Percentiles rank a stretch among this genome's conserved stretches.
phyloP scores from a whole-genome alignment of 2,113 vertebrate species.

The Psephotus haematonotus region DNA sequence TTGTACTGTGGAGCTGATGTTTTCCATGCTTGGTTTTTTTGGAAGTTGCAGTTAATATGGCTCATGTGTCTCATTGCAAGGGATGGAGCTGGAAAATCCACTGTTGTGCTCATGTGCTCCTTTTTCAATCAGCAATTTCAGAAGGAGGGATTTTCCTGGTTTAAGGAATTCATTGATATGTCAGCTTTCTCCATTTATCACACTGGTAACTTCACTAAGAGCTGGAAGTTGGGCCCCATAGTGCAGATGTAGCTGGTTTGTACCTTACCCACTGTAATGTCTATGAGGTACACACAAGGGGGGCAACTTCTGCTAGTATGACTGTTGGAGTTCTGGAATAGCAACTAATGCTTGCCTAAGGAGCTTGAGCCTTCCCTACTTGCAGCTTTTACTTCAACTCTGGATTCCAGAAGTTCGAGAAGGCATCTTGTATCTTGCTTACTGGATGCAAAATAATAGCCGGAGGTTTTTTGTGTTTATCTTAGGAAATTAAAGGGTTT shows the following conservation, averaged over 20 bases:
- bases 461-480: neutral
- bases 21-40: neutral
- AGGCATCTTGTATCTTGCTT: neutral
- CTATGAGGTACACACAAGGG: neutral
- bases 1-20: slow-evolving; percentile 7
- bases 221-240: neutral
- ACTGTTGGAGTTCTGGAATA: neutral
- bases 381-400: neutral
- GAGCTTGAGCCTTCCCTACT: neutral
- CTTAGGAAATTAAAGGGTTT: neutral
- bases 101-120: neutral
- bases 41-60: slow-evolving; percentile 12
- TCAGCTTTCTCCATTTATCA: neutral
- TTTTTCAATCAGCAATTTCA: neutral
- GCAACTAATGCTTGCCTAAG: neutral
- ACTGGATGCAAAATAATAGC: neutral
- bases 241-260: neutral
- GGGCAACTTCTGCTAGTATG: neutral
- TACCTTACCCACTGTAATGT: neutral
- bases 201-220: neutral
- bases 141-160: slow-evolving; percentile 1
- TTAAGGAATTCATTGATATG: neutral
- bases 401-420: neutral
- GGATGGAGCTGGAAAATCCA: slow-evolving; percentile 4
- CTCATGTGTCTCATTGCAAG: neutral